A percentile compares a stretch with the other conserved stretches of the same genome.
These are phyloP conservation scores for Pampusana beccarii DNA, from an alignment of 2,113 vertebrate genomes.

Conservation along the genomic window DNA sequence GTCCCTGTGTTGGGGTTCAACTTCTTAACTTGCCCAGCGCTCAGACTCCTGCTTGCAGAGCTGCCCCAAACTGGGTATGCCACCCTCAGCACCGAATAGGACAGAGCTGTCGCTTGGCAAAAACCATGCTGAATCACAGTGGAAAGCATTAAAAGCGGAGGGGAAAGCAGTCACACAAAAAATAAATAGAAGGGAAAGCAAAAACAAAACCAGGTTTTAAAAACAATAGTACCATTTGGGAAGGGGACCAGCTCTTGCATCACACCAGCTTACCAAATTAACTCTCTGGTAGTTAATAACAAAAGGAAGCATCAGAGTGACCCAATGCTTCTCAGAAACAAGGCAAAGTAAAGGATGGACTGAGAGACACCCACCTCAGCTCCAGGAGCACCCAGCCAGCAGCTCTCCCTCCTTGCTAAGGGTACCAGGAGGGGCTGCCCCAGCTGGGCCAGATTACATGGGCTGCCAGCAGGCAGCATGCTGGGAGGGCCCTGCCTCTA, in stretches of 20 bases:
- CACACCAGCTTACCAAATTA: no score
- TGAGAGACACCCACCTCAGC: neutral
- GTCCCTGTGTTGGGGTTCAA: neutral
- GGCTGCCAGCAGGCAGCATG: neutral
- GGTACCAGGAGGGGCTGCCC: no score
- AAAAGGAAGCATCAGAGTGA: neutral
- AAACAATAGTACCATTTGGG: no score
- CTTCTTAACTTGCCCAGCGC: neutral
- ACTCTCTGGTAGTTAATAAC: no score
- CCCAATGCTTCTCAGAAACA: neutral
- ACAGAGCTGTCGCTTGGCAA: neutral
- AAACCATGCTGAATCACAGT: no score
- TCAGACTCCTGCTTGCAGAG: neutral
- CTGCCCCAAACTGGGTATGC: neutral
- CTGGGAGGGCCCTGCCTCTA: neutral
- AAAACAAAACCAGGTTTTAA: no score
- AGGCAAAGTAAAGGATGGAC: neutral
- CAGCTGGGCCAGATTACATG: neutral
- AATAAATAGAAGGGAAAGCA: no score
- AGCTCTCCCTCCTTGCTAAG: neutral
- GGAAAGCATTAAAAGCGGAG: no score
- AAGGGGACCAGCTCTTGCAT: no score
- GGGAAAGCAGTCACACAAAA: no score
- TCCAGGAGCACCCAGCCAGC: neutral
- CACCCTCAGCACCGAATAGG: neutral